Conservation (phyloP, 2,113 vertebrate genomes). For the Eupsittula cactorum region DNA sequence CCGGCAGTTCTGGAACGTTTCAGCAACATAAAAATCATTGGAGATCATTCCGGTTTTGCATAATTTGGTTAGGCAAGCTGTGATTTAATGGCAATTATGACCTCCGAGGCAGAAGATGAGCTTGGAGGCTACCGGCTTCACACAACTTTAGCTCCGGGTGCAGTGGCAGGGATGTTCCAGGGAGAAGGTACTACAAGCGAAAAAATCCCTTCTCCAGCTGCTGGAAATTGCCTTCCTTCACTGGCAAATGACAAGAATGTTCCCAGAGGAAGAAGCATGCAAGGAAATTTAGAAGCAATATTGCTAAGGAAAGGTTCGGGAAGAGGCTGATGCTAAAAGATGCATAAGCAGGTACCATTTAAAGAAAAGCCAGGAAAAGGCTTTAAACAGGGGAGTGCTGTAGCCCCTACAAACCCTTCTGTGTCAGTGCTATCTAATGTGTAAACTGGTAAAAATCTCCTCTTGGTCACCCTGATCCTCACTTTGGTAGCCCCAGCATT, state of each 20-base stretch:
- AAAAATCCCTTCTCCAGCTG: neutral
- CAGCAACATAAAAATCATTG: conserved; percentile 80
- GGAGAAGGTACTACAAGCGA: neutral
- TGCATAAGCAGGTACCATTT: neutral
- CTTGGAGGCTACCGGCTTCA: conserved; percentile 44
- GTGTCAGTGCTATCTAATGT: neutral
- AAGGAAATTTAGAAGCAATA: conserved; percentile 34
- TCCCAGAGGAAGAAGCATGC: conserved; percentile 5
- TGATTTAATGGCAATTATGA: conserved; percentile 75
- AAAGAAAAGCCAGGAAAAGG: neutral
- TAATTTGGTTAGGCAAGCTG: conserved; percentile 77
- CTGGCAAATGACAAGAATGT: neutral
- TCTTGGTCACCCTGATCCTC: neutral
- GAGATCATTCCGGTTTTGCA: conserved; percentile 76
- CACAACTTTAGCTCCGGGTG: neutral
- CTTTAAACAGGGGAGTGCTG: neutral
- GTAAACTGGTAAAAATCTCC: neutral
- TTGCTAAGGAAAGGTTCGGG: neutral
- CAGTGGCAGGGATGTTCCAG: conserved; percentile 3
- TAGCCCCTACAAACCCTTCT: neutral
- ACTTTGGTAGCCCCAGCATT: neutral
- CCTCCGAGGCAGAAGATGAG: conserved; percentile 56
- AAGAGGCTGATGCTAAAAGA: neutral
- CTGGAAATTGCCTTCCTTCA: conserved; percentile 31
- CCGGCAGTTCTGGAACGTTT: conserved; percentile 71